Conservation (phyloP, 2,888 invertebrate species). For the Drosophila cyrtoloma region DNA sequence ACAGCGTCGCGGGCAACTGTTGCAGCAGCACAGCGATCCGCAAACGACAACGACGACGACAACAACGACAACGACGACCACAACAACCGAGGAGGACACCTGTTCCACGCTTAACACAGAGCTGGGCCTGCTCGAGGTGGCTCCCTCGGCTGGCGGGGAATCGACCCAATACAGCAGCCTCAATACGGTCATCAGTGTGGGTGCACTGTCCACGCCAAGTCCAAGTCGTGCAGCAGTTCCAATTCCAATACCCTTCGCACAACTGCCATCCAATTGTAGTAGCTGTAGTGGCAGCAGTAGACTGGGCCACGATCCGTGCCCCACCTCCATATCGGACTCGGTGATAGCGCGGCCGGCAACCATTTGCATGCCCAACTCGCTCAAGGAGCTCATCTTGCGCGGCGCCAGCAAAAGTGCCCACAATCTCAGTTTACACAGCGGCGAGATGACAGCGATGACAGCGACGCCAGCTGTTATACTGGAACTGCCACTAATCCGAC, state of each 20-base stretch:
- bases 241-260: conserved; percentile 39
- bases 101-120: conserved; percentile 84
- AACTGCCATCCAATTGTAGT: conserved; percentile 67
- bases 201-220: conserved; percentile 66
- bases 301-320: conserved; percentile 79
- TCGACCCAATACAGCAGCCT: conserved; percentile 82
- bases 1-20: conserved; percentile 77
- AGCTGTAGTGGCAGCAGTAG: conserved; percentile 16
- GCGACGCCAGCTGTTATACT: conserved; percentile 82
- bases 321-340: conserved; percentile 83
- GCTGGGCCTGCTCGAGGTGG: conserved; percentile 66
- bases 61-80: conserved; percentile 75
- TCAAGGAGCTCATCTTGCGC: conserved; percentile 83
- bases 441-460: conserved; percentile 22
- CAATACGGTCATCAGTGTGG: conserved; percentile 81
- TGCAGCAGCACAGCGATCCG: conserved; percentile 84
- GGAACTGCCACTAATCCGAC: conserved; percentile 84
- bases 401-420: conserved; percentile 74
- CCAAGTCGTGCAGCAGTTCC: conserved; percentile 44
- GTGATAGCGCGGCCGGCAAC: conserved; percentile 71
- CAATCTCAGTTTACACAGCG: conserved; percentile 53
- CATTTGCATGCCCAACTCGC: conserved; percentile 83
- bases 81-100: conserved; percentile 83
- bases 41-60: conserved; percentile 80
- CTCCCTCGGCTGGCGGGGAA: conserved; percentile 45